These are phyloP conservation scores for Trichacis sp. DNA, from an alignment of 2,888 invertebrate species.

Conservation along the genomic window DNA sequence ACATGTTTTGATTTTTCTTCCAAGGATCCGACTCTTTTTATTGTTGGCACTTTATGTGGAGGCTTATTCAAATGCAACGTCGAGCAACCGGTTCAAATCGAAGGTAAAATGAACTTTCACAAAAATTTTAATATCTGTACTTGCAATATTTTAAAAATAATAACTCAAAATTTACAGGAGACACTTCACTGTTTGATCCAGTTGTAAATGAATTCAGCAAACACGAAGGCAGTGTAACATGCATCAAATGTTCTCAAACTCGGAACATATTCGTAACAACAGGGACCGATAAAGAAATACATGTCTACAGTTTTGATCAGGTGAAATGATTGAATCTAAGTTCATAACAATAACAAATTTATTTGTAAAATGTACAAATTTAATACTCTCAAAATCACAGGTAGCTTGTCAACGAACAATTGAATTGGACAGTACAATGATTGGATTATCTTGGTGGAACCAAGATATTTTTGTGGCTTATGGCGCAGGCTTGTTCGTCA, in stretches of 20 bases:
- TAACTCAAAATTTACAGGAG: too few species aligned
- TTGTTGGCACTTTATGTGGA: slow-evolving; percentile 65
- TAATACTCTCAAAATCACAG: too few species aligned
- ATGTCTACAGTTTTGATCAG: slow-evolving; percentile 61
- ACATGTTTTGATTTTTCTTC: slow-evolving; percentile 62
- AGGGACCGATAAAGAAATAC: slow-evolving; percentile 61
- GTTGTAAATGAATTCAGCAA: slow-evolving; percentile 61
- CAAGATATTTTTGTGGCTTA: slow-evolving; percentile 58
- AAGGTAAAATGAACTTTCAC: slow-evolving; percentile 43
- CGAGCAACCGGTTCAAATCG: slow-evolving; percentile 52
- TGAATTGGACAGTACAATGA: slow-evolving; percentile 55
- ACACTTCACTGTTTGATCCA: slow-evolving; percentile 57
- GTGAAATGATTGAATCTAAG: too few species aligned
- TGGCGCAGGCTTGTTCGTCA: slow-evolving; percentile 57
- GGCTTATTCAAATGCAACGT: slow-evolving; percentile 63
- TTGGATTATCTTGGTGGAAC: slow-evolving; percentile 60
- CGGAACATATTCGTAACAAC: slow-evolving; percentile 58
- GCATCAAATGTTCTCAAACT: slow-evolving; percentile 57
- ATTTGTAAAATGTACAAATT: too few species aligned
- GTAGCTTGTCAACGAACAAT: slow-evolving; percentile 50
- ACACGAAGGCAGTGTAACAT: slow-evolving; percentile 60
- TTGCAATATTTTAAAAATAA: too few species aligned
- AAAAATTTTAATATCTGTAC: too few species aligned
- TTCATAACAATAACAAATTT: too few species aligned
- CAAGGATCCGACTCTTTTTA: slow-evolving; percentile 53